Conservation (phyloP, 1,140 invertebrate species). For the Bombus waltoni region DNA sequence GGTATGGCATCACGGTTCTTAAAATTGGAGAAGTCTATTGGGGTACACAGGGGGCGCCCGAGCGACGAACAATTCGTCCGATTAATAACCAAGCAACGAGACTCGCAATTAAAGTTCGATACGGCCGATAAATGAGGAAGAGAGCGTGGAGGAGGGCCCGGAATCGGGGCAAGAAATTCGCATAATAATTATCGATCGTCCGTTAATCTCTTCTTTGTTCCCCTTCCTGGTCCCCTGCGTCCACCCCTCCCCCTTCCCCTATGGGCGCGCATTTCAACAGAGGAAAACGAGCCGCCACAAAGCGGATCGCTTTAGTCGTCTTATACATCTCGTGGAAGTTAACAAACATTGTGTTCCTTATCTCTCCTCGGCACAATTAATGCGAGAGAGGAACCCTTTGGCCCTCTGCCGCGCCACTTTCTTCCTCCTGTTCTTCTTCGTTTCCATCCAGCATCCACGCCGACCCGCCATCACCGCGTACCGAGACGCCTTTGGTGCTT, state of each 20-base stretch:
- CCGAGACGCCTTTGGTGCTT: conserved; percentile 76
- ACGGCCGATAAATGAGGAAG: conserved; percentile 54
- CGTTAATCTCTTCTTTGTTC: conserved; percentile 76
- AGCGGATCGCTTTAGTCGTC: conserved; percentile 71
- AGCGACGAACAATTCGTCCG: not conserved
- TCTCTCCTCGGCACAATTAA: conserved; percentile 79
- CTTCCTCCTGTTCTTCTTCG: conserved; percentile 41
- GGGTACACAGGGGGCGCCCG: not conserved
- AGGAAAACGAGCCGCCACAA: conserved; percentile 71
- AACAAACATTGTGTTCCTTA: conserved; percentile 80
- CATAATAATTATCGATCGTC: conserved; percentile 74
- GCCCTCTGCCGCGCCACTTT: conserved; percentile 54
- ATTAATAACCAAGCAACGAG: conserved; percentile 21
- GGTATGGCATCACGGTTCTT: not conserved
- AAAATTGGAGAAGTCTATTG: not conserved
- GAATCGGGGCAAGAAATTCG: conserved; percentile 61
- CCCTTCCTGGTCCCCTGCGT: conserved; percentile 6
- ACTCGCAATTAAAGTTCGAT: conserved; percentile 47
- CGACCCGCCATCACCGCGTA: conserved; percentile 59
- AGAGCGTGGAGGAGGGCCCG: not conserved
- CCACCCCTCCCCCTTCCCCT: not conserved
- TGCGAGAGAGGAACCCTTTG: conserved; percentile 78
- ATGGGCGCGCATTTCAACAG: conserved; percentile 28
- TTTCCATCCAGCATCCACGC: not conserved
- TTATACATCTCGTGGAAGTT: conserved; percentile 75